A percentile compares a stretch with the other conserved stretches of the same genome.
Evolutionary conservation across 2,888 invertebrate species (phyloP).

Genomic region (Argyra leucocephala): DNA sequence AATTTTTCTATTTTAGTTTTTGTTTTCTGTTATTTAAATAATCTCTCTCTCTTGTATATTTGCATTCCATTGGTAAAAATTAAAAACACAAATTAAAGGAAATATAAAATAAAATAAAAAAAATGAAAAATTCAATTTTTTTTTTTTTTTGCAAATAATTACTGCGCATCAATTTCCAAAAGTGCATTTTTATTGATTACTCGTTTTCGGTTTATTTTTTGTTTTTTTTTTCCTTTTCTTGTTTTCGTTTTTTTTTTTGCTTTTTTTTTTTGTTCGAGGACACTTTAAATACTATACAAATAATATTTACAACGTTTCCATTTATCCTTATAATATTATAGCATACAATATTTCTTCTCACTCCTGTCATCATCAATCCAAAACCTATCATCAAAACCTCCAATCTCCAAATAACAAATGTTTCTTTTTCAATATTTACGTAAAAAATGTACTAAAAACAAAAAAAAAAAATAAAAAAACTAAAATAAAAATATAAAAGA

Average conservation of each 20-base stretch:
- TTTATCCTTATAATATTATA: neutral
- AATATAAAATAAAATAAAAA: neutral
- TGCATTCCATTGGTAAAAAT: neutral
- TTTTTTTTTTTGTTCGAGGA: neutral
- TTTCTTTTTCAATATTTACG: neutral
- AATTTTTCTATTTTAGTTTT: no score
- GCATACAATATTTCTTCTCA: neutral
- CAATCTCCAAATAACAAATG: neutral
- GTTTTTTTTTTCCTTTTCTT: neutral
- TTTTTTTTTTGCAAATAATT: conserved; percentile 3
- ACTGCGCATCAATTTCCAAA: conserved; percentile 6
- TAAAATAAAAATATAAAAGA: neutral
- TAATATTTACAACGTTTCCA: neutral
- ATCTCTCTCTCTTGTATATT: neutral
- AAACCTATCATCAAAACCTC: no score
- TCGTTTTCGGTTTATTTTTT: neutral
- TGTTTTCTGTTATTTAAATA: neutral
- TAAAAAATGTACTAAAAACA: neutral
- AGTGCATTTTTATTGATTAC: conserved; percentile 6
- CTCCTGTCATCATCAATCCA: neutral
- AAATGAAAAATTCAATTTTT: neutral
- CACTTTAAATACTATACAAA: neutral
- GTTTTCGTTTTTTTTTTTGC: neutral
- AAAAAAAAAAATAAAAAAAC: neutral
- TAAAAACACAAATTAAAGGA: no score